A percentile compares a stretch with the other conserved stretches of the same genome.
These are phyloP conservation scores for Hirudinaria manillensis DNA, from an alignment of 2,888 invertebrate species.

Conservation along the genomic window DNA sequence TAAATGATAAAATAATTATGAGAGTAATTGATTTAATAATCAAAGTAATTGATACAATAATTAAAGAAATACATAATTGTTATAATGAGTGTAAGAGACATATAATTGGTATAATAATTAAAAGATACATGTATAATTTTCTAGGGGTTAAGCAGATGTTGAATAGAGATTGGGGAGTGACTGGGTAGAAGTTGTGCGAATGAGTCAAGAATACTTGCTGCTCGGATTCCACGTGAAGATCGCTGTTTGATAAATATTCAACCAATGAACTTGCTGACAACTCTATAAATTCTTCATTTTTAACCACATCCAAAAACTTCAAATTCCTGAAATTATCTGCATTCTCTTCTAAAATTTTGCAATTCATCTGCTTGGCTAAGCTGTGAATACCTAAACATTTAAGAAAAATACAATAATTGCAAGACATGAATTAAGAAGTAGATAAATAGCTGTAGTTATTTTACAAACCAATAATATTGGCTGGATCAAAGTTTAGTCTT, in stretches of 20 bases:
- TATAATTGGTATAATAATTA: background rate
- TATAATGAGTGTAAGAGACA: too few relatives aligned
- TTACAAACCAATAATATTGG: conserved; percentile 23
- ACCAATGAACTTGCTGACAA: conserved; percentile 10
- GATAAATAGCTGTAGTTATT: background rate
- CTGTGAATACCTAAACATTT: conserved; percentile 10
- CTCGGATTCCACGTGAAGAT: conserved; percentile 18
- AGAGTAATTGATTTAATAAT: background rate
- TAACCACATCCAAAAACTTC: conserved; percentile 15
- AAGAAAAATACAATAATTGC: background rate
- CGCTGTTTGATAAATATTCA: background rate
- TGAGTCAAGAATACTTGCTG: conserved; percentile 26
- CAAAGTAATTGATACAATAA: background rate
- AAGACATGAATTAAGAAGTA: background rate
- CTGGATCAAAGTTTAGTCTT: background rate
- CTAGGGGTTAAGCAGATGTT: background rate
- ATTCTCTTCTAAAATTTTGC: background rate
- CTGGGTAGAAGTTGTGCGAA: too few relatives aligned
- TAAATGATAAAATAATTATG: too few relatives aligned
- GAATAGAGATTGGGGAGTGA: too few relatives aligned
- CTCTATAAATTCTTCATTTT: conserved; percentile 18
- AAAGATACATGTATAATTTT: background rate
- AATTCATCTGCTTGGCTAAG: conserved; percentile 17
- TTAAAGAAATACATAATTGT: too few relatives aligned
- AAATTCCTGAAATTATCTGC: background rate